These are phyloP conservation scores for Candoia aspera DNA, from an alignment of 2,113 vertebrate genomes.

Conservation along the genomic window DNA sequence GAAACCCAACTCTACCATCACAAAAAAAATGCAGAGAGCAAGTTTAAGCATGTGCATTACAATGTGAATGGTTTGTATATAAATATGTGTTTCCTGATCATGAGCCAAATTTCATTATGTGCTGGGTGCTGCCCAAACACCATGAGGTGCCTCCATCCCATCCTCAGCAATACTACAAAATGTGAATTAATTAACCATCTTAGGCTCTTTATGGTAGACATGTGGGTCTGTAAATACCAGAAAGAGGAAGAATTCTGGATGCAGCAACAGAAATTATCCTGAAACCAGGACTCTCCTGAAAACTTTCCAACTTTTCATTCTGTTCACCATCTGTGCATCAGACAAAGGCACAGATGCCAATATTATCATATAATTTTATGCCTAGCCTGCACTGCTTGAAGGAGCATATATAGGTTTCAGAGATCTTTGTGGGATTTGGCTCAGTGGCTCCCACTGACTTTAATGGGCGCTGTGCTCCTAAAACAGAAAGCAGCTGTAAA, in stretches of 20 bases:
- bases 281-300: neutral
- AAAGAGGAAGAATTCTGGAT: constrained; percentile 14
- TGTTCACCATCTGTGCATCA: neutral
- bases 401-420: neutral
- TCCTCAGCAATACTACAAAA: constrained; percentile 27
- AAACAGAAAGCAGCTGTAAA: constrained; percentile 4
- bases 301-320: constrained; percentile 2
- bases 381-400: neutral
- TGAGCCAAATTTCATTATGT: constrained; percentile 14
- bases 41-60: neutral
- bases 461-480: constrained; percentile 4
- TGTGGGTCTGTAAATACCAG: constrained; percentile 3
- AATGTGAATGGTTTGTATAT: neutral
- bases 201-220: constrained; percentile 13
- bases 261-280: neutral
- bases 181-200: constrained; percentile 19
- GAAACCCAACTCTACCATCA: neutral
- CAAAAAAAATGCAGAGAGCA: neutral
- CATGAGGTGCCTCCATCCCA: neutral
- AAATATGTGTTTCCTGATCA: constrained; percentile 14
- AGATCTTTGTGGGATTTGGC: neutral
- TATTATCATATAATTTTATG: neutral
- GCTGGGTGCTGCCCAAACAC: constrained; percentile 10
- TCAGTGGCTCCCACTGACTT: neutral
- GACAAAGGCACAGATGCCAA: neutral